Evolutionary conservation across 2,797 vertebrate species (phyloP), one percentile per base, ranked within the genome.

Genomic region (Anas georgica): DNA sequence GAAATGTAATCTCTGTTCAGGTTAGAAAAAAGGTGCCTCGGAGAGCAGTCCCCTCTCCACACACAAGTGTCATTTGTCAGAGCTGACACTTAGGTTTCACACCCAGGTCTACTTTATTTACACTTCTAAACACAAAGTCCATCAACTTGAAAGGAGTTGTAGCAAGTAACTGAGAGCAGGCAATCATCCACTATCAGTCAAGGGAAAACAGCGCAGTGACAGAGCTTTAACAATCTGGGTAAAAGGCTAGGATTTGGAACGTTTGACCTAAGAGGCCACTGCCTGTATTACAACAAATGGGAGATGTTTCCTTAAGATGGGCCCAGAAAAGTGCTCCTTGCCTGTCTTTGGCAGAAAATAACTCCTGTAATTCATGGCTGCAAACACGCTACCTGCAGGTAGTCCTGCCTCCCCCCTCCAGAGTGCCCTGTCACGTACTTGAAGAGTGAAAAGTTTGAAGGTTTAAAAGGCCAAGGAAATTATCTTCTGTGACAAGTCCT

Each of bases 191-290:
- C 41, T 67, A 29, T 77, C 86, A 80, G 58, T 83, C 75, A 74
- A 37, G 68, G 83, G 87, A 96, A 96, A 97, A 75, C 91, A 92
- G 64, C 54, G 68, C 60, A 70, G 68, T 90, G 88, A 93, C 43
- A 91, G 93, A 97, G 81, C 91, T 96, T 94, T 96, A 97, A 96
- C 90, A 81, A 23, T 64, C 83, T 64, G 78, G 43, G 85, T 96
- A 84, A 86, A 92, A 96, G 64, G 88, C 92, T 91, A 76, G 92
- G 93, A 87, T 96, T 97, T 96, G 94, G 89, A 50, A 91, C 92
- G 12, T 84, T 91, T 93, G 95, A 96, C 86, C 66, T 90, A 87
- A 93, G 73, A 74, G 89, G 63, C 70, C 74, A 56, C 59, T 46
- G 90, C 86, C 93, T 95, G 33, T 94, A 85, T 96, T 84, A 78